Percentiles rank a stretch among this genome's conserved stretches.
These are phyloP conservation scores for Mesopsocus fuscifrons DNA, from an alignment of 2,888 invertebrate species.

Conservation along the genomic window DNA sequence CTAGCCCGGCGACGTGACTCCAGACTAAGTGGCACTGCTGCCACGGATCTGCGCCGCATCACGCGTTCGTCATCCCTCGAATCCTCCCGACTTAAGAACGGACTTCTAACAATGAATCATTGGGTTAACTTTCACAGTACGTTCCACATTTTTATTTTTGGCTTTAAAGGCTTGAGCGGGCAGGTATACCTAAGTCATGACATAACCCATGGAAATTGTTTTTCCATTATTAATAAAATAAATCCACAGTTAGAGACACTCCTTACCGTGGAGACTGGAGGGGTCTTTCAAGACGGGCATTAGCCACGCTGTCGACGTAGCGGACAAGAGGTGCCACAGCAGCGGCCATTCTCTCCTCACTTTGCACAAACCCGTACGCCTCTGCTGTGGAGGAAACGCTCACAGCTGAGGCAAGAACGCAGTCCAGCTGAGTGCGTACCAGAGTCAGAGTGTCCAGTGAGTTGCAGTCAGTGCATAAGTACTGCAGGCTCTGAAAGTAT, in stretches of 20 bases:
- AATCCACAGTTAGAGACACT: too few relatives aligned
- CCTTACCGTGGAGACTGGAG: background rate
- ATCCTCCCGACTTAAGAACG: background rate
- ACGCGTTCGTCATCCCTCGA: constrained; percentile 2
- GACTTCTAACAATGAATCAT: background rate
- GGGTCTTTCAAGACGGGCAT: background rate
- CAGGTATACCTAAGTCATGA: too few relatives aligned
- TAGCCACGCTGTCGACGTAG: background rate
- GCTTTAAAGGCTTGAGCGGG: too few relatives aligned
- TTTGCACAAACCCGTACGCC: constrained; percentile 2
- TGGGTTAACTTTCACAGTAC: background rate
- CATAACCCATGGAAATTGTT: too few relatives aligned
- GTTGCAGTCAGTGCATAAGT: constrained; percentile 1
- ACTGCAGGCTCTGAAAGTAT: constrained; percentile 1
- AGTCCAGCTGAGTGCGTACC: background rate
- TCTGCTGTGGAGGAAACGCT: background rate
- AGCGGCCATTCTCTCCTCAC: background rate
- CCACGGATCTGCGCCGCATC: constrained; percentile 2
- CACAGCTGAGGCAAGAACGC: background rate
- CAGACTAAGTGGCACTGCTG: background rate
- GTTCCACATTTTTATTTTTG: background rate
- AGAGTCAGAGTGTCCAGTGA: background rate
- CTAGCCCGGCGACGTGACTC: background rate
- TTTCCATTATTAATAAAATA: too few relatives aligned
- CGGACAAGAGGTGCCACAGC: background rate